Percentiles rank a stretch among this genome's conserved stretches.
Conservation (phyloP, 2,797 vertebrate genomes). For the Taenioides sp. region DNA sequence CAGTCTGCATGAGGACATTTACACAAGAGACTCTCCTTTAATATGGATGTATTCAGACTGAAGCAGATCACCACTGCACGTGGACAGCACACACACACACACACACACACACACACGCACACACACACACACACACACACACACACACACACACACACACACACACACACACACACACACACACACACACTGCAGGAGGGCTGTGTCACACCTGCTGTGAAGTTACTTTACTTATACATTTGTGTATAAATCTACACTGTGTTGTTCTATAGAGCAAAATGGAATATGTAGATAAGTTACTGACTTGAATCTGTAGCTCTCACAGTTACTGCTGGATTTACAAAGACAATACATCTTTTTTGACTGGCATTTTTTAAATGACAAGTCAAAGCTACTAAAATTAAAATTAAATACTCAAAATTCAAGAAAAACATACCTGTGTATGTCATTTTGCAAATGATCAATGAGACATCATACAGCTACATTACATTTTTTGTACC, state of each 20-base stretch:
- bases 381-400: neutral
- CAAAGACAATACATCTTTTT: no score
- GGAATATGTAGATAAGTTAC: neutral
- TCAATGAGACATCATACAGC: conserved; percentile 29
- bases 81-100: conserved; percentile 15
- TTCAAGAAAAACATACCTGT: no score
- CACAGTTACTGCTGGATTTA: no score
- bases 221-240: neutral
- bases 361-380: no score
- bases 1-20: conserved; percentile 20
- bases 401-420: neutral
- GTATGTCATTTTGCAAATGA: conserved; percentile 12
- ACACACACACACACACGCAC: no score
- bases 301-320: no score
- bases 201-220: conserved; percentile 8
- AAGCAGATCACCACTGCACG: conserved; percentile 5
- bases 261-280: conserved; percentile 32
- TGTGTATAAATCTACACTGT: conserved; percentile 20
- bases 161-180: no score
- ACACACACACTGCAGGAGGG: no score
- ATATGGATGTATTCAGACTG: conserved; percentile 5
- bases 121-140: no score
- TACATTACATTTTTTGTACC: conserved; percentile 31
- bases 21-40: neutral
- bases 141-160: no score